Evolutionary conservation across 2,113 vertebrate genomes (phyloP).

Genomic region (Trichechus manatus): DNA sequence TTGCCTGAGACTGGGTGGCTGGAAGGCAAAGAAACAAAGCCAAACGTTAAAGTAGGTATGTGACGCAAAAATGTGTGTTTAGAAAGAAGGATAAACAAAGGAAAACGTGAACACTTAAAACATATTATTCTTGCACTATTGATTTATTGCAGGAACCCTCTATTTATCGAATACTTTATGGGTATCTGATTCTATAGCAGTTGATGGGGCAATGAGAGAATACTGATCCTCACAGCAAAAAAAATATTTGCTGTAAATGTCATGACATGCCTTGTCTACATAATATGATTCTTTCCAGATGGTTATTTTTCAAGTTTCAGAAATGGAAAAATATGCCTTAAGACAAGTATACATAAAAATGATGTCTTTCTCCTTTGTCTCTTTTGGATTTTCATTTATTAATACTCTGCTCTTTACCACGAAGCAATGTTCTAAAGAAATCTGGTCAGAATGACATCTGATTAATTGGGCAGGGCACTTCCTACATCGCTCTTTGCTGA

Average conservation of each 20-base stretch:
- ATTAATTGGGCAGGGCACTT: slow-evolving; percentile 86
- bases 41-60: slow-evolving; percentile 64
- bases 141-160: slow-evolving; percentile 84
- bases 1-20: slow-evolving; percentile 81
- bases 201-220: slow-evolving; percentile 86
- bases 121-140: slow-evolving; percentile 55
- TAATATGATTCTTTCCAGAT: slow-evolving; percentile 92
- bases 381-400: slow-evolving; percentile 81
- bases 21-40: slow-evolving; percentile 81
- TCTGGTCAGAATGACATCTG: slow-evolving; percentile 86
- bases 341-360: slow-evolving; percentile 88
- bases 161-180: slow-evolving; percentile 87
- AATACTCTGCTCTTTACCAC: slow-evolving; percentile 81
- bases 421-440: slow-evolving; percentile 84
- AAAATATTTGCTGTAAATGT: slow-evolving; percentile 91
- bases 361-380: slow-evolving; percentile 87
- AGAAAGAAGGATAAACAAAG: slow-evolving; percentile 84
- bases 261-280: slow-evolving; percentile 90
- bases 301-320: slow-evolving; percentile 89
- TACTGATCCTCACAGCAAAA: slow-evolving; percentile 87
- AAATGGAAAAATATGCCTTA: slow-evolving; percentile 89
- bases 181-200: slow-evolving; percentile 82
- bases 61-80: slow-evolving; percentile 80
- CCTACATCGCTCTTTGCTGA: slow-evolving; percentile 85
- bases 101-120: slow-evolving; percentile 78